Evolutionary conservation across 1,140 invertebrate species (phyloP), one percentile per base, ranked within the genome.

Genomic region (Antheraea mylitta): DNA sequence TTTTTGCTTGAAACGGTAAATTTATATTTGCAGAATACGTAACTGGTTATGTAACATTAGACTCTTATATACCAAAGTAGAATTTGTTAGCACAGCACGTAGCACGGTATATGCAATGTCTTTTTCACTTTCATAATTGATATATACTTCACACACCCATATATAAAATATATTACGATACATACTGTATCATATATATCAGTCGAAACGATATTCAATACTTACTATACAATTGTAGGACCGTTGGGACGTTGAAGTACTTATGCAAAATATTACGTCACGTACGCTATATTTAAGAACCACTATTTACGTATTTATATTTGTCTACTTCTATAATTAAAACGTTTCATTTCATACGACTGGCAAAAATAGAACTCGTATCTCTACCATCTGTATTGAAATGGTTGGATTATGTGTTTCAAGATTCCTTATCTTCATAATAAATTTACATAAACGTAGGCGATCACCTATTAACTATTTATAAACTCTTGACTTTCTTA

Each of bases 251-350:
- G 13, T 53, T 16, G 16, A 16, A 53, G 45, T 53, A 53, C 45
- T 53, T 53, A 53, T 13, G 16, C 16, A 16, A n/a, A 53, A 65
- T 36, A 64, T 18, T 48, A 65, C 64, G 64, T 65, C 61, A 72
- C 38, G 71, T 68, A 64, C 64, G 66, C 64, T 72, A 72, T 65
- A 72, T 69, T 78, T 75, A 72, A 70, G 72, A 71, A 77, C 72
- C 66, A 63, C 67, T 83, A 77, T 75, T 77, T 79, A 79, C 72
- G 75, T 76, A 77, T 67, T 75, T 76, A 79, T 78, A 79, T 78
- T 79, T 80, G 78, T 79, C 75, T 79, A 82, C 78, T 81, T 74
- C 70, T 77, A 79, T 79, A 81, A 83, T 79, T 76, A 83, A 81
- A 82, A 76, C 66, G 16, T 53, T 53, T 53, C 45, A 71, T 69